Evolutionary conservation across 2,888 invertebrate genomes (phyloP).

Genomic region (Tetanocera ferruginea): DNA sequence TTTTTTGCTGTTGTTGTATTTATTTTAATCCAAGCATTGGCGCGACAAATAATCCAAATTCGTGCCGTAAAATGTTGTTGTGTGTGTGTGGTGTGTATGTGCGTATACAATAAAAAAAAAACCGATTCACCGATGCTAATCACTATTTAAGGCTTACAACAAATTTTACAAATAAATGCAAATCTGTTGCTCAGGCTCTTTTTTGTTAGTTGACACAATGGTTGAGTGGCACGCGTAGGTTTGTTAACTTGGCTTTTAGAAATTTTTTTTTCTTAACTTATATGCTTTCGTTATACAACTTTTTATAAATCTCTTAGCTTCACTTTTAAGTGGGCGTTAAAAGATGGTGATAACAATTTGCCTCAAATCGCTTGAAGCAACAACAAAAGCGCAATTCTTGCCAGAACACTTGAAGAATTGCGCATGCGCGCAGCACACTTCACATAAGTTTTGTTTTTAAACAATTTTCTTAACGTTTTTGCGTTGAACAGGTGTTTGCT

Average conservation of each 20-base stretch:
- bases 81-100: not conserved
- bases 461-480: not conserved
- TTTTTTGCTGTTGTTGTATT: not conserved
- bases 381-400: not conserved
- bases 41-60: not conserved
- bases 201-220: slow-evolving; percentile 1
- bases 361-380: not conserved
- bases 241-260: not conserved
- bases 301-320: not conserved
- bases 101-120: too few species aligned
- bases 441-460: not conserved
- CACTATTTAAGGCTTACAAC: too few species aligned
- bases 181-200: not conserved
- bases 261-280: slow-evolving; percentile 2
- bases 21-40: not conserved
- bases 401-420: too few species aligned
- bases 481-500: slow-evolving; percentile 62
- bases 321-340: not conserved
- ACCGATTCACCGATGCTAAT: too few species aligned
- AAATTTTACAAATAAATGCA: too few species aligned
- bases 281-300: not conserved
- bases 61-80: not conserved
- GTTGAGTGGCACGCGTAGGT: not conserved
- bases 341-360: not conserved
- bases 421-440: not conserved